Evolutionary conservation across 2,797 vertebrate genomes (phyloP).

Genomic region (Dryobates pubescens): DNA sequence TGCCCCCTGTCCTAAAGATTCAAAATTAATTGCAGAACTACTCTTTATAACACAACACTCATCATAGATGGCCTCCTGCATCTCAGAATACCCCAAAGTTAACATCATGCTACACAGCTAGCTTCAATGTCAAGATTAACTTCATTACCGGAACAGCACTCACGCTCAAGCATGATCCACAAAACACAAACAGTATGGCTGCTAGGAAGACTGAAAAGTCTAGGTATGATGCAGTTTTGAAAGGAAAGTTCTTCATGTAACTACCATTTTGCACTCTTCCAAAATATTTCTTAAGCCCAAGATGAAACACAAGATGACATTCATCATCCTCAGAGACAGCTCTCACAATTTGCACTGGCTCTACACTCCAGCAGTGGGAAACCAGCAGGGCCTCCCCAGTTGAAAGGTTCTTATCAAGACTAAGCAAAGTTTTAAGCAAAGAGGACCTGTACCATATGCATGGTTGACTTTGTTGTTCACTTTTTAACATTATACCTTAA

Average conservation of each 20-base stretch:
- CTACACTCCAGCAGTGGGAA: neutral
- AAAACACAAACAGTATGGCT: neutral
- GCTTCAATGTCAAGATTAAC: slow-evolving; percentile 4
- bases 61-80: neutral
- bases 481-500: neutral
- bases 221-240: neutral
- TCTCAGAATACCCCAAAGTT: neutral
- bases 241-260: neutral
- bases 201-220: neutral
- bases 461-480: neutral
- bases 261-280: neutral
- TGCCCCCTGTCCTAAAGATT: neutral
- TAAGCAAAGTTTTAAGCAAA: neutral
- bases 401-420: neutral
- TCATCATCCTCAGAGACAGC: neutral
- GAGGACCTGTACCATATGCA: neutral
- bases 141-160: neutral
- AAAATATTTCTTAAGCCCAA: neutral
- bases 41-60: neutral
- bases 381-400: neutral
- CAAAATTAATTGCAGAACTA: neutral
- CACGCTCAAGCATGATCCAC: neutral
- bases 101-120: neutral
- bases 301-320: neutral
- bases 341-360: neutral